These are phyloP conservation scores for Chlamydotis undulata DNA, from an alignment of 2,113 vertebrate genomes.

Conservation along the genomic window DNA sequence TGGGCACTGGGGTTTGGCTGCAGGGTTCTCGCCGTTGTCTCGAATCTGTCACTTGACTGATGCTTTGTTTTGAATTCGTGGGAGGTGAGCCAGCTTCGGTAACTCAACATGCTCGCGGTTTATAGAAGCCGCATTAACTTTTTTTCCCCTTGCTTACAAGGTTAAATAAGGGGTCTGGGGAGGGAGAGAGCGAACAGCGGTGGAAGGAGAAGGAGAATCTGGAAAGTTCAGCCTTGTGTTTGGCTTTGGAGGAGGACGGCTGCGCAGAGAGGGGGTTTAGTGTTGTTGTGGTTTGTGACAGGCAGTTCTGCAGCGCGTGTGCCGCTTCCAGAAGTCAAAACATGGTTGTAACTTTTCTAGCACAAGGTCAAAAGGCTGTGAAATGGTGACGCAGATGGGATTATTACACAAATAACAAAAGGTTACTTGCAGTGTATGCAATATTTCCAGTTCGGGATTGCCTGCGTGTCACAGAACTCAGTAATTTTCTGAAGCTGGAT, in stretches of 20 bases:
- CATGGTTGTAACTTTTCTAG: not conserved
- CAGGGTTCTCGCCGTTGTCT: not conserved
- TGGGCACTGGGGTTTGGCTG: not conserved
- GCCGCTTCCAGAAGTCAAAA: constrained; percentile 40
- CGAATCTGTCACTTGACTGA: not conserved
- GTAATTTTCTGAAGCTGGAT: not conserved
- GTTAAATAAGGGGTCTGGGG: not conserved
- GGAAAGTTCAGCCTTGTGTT: not conserved
- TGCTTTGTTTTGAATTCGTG: not conserved
- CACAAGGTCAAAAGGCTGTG: not conserved
- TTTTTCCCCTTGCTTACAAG: not conserved
- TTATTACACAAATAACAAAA: not conserved
- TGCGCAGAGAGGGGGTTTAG: not conserved
- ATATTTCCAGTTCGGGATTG: not conserved
- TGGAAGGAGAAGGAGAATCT: not conserved
- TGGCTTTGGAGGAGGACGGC: not conserved
- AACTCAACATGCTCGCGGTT: not conserved
- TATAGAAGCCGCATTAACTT: not conserved
- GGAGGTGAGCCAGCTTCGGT: not conserved
- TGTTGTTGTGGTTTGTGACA: not conserved
- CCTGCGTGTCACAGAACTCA: not conserved
- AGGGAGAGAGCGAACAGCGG: not conserved
- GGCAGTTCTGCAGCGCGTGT: not conserved
- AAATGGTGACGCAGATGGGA: not conserved
- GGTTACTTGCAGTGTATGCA: not conserved